These are phyloP conservation scores for Cydia fagiglandana DNA, from an alignment of 1,140 invertebrate species.

Conservation along the genomic window DNA sequence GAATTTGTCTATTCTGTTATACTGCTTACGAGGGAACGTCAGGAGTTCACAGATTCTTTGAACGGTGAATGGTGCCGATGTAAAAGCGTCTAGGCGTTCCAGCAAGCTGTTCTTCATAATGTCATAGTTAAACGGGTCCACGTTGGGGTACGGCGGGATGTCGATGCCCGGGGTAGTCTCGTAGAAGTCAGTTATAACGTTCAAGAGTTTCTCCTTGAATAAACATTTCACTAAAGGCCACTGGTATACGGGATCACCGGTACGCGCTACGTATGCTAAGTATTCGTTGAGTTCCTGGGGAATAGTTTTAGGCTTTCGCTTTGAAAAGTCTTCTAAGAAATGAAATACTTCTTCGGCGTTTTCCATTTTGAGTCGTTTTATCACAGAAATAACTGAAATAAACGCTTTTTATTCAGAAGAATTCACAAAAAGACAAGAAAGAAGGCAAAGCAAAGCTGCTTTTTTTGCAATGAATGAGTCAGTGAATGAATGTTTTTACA, in stretches of 20 bases:
- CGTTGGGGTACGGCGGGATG: conserved; percentile 91
- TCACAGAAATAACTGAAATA: conserved; percentile 26
- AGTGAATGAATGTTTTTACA: conserved; percentile 2
- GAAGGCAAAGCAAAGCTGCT: not conserved
- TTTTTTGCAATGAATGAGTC: conserved; percentile 1
- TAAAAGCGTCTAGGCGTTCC: conserved; percentile 90
- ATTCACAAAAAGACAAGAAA: conserved; percentile 16
- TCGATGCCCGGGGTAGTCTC: conserved; percentile 87
- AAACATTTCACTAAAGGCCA: conserved; percentile 93
- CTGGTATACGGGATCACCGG: conserved; percentile 95
- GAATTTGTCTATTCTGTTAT: conserved; percentile 97
- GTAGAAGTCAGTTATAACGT: conserved; percentile 92
- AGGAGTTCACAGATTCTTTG: conserved; percentile 97
- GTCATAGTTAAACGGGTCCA: conserved; percentile 94
- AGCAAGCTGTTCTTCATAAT: conserved; percentile 91
- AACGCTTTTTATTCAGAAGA: not conserved
- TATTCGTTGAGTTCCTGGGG: conserved; percentile 95
- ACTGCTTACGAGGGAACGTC: conserved; percentile 94
- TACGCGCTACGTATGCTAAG: conserved; percentile 93
- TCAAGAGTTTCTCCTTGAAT: conserved; percentile 91
- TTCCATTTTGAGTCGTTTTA: conserved; percentile 81
- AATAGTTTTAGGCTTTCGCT: conserved; percentile 89
- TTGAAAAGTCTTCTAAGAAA: conserved; percentile 91
- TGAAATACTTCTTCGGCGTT: conserved; percentile 92
- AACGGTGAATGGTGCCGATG: conserved; percentile 96